phyloP scores from a whole-genome alignment of 2,113 vertebrate species.

The Sylvilagus bachmani region DNA sequence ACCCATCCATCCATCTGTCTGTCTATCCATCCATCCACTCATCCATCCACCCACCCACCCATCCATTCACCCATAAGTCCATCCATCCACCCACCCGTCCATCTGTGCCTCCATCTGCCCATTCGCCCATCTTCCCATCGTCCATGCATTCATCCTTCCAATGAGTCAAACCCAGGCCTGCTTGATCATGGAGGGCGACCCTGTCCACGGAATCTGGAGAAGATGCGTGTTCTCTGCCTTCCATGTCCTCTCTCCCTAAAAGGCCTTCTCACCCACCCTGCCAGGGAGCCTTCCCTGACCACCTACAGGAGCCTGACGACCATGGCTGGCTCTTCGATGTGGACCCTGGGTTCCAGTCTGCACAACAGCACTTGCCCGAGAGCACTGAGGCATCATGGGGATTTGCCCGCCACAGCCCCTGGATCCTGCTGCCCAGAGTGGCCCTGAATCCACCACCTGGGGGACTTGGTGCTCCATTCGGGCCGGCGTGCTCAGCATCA shows the following conservation, averaged over 20 bases:
- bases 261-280: neutral
- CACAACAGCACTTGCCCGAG: neutral
- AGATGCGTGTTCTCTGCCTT: neutral
- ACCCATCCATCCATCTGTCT: too few relatives aligned
- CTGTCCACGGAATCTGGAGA: neutral
- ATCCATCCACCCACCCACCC: too few relatives aligned
- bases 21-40: rapidly evolving
- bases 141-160: neutral
- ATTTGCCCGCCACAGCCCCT: neutral
- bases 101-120: neutral
- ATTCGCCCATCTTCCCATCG: neutral
- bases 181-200: neutral
- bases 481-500: neutral
- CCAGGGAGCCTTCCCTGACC: neutral
- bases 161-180: neutral
- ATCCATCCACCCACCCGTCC: too few relatives aligned
- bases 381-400: neutral
- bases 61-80: too few relatives aligned
- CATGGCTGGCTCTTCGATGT: neutral
- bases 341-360: neutral
- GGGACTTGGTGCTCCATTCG: neutral
- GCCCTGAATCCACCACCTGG: neutral
- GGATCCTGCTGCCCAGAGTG: neutral
- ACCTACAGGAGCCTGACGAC: neutral
- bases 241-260: neutral